Evolutionary conservation across 2,888 invertebrate species (phyloP).

Genomic region (Dicyrtoma fusca): DNA sequence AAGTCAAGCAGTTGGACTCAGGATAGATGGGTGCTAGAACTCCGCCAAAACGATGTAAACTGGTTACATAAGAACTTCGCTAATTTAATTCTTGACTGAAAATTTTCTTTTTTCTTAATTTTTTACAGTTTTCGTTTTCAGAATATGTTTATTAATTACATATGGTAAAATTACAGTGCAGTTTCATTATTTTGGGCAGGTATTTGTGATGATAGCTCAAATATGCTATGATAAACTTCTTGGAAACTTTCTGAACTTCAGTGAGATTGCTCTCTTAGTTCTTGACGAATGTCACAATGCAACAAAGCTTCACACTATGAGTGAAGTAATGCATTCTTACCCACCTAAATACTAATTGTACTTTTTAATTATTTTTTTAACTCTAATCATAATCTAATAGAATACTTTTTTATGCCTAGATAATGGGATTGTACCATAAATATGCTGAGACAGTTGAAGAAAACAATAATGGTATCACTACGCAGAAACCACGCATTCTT

Average conservation of each 20-base stretch:
- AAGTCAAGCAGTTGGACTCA: background rate
- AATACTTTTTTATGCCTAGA: conserved; percentile 12
- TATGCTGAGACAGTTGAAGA: conserved; percentile 6
- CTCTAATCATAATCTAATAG: background rate
- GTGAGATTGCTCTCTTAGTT: conserved; percentile 73
- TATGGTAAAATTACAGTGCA: no score
- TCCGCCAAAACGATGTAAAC: background rate
- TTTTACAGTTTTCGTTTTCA: no score
- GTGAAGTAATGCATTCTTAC: conserved; percentile 63
- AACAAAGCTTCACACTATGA: conserved; percentile 79
- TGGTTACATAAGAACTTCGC: no score
- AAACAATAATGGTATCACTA: background rate
- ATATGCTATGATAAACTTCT: conserved; percentile 73
- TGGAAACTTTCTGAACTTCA: conserved; percentile 62
- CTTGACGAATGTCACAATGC: conserved; percentile 96
- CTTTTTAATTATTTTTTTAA: background rate
- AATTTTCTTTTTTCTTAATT: no score
- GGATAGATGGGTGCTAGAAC: background rate
- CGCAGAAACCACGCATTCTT: conserved; percentile 69
- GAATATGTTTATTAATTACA: no score
- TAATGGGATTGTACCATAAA: conserved; percentile 26
- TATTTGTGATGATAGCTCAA: conserved; percentile 81
- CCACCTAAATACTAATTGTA: no score
- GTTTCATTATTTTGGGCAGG: conserved; percentile 64
- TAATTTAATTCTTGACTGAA: no score